Base-by-base conservation (phyloP, 2,888 invertebrate genomes). In the Tenthredo notha region DNA sequence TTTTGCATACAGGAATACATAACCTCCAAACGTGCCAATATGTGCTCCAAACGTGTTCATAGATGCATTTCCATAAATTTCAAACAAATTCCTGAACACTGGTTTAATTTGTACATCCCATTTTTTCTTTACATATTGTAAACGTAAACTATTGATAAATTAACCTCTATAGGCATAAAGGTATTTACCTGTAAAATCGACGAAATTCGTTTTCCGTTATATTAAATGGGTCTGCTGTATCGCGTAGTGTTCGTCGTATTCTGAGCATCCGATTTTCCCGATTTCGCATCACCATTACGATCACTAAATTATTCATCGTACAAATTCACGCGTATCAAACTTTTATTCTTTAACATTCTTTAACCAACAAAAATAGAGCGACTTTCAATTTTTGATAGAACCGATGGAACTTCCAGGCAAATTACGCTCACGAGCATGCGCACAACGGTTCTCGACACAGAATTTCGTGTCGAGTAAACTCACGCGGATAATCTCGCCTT, bases 61-160 rank as follows among this genome's bases (percentile, higher is more conserved):
- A 72, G 72, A 72, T 37, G 72, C 72, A 37, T 33, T 72, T 72
- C n/a, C 72, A 72, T 18, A 37, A 33, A 72, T 72, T 72, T 72
- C 33, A 86, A 91, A 92, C 86, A 67, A 75, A 75, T 75, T 85
- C 77, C 78, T 67, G 61, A 67, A 70, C 2, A 72, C 40, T 72
- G 33, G 72, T 72, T 72, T 72, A 72, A 72, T 40, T 72, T 72
- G 72, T 40, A 40, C 72, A 40, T 72, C 21, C 21, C n/a, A 72
- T n/a, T 85, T 84, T 75, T n/a, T 67, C 43, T 70, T 37, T 37
- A 40, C 40, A 37, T 29, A 40, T 18, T 40, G 72, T 84, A 80
- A 70, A 80, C 75, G 67, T 85, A 58, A 70, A 74, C 80, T 54
- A 78, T 40, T 74, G 43, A 85, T 33, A 47, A 83, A 77, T 84